Conservation (phyloP, 2,113 vertebrate species). For the Tachuris rubrigastra region DNA sequence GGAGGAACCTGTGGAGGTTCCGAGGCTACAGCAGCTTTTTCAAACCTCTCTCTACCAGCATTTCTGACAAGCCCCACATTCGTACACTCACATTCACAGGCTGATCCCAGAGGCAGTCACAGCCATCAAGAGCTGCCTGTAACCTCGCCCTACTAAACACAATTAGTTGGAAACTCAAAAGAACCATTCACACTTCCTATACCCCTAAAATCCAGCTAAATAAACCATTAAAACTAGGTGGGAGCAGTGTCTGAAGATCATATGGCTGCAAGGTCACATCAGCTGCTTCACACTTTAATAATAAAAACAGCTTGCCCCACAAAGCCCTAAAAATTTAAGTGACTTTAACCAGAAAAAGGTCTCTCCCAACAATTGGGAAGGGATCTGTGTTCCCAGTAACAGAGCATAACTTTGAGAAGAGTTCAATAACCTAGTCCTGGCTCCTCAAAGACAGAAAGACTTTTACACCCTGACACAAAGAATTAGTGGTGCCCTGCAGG, state of each 20-base stretch:
- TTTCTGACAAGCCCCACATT: background rate
- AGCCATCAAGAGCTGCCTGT: background rate
- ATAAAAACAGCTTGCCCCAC: background rate
- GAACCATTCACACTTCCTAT: background rate
- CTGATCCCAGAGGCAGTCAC: background rate
- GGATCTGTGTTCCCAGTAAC: background rate
- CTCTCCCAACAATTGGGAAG: background rate
- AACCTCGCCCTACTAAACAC: background rate
- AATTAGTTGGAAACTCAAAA: background rate
- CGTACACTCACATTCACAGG: too few relatives aligned
- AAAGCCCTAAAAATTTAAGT: background rate
- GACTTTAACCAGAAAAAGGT: background rate
- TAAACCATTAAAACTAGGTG: background rate
- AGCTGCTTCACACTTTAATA: background rate
- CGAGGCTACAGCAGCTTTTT: accelerated
- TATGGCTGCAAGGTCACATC: too few relatives aligned
- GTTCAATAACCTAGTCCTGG: background rate
- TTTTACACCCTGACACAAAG: background rate
- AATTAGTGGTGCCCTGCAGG: background rate
- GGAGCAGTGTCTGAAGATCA: background rate
- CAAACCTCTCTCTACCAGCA: background rate
- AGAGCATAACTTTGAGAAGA: background rate
- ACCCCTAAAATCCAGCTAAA: background rate
- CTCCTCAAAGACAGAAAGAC: background rate
- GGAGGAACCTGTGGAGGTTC: too few relatives aligned